These are phyloP conservation scores for Oreochromis aureus DNA, from an alignment of 2,113 vertebrate species.

Conservation along the genomic window DNA sequence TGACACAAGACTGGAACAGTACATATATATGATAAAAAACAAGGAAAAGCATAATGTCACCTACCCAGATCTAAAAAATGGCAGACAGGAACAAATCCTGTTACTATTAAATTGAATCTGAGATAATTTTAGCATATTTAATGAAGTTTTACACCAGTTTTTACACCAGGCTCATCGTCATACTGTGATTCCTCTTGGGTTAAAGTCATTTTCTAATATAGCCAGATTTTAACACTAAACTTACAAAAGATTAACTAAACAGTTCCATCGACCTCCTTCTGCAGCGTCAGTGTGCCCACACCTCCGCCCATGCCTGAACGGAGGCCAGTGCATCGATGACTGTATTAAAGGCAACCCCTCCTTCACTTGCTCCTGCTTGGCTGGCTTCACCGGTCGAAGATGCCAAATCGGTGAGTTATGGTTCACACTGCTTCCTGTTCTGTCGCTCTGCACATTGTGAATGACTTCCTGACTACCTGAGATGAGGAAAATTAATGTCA, in stretches of 20 bases:
- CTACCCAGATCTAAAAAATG: not conserved
- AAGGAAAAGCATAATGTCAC: not conserved
- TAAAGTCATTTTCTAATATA: not conserved
- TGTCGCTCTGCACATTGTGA: not conserved
- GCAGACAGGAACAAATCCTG: not conserved
- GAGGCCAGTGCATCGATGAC: conserved; percentile 92
- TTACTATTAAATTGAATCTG: not conserved
- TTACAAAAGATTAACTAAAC: not conserved
- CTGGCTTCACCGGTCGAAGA: conserved; percentile 85
- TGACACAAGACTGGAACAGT: not conserved
- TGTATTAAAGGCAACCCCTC: conserved; percentile 94
- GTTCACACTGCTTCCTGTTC: conserved; percentile 11
- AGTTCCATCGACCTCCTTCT: not conserved
- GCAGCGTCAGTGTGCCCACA: conserved; percentile 88
- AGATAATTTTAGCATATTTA: not conserved
- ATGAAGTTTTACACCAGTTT: not conserved
- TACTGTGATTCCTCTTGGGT: not conserved
- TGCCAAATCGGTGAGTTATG: conserved; percentile 86
- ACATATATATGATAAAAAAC: not conserved
- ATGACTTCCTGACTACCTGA: conserved; percentile 1
- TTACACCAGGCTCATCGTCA: not conserved
- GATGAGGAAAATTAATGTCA: conserved; percentile 52
- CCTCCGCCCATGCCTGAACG: conserved; percentile 87
- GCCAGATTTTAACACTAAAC: not conserved
- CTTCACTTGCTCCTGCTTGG: conserved; percentile 91